Evolutionary conservation across 2,888 invertebrate species (phyloP).

Genomic region (Mythimna vitellina): DNA sequence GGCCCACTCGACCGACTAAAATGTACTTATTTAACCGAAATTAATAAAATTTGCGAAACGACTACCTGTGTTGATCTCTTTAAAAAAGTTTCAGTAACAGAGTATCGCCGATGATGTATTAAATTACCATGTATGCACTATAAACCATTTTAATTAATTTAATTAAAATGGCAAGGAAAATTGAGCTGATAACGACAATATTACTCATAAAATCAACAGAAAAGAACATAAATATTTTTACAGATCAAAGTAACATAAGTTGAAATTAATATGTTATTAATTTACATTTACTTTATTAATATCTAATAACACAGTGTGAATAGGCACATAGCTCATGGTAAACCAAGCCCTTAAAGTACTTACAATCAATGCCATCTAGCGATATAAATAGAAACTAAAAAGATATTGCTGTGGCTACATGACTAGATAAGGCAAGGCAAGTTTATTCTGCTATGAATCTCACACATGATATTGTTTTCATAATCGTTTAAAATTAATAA

Average conservation of each 20-base stretch:
- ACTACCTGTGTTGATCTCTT: slow-evolving; percentile 63
- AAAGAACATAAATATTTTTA: background rate
- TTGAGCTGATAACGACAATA: background rate
- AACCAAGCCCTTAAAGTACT: background rate
- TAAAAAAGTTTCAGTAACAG: slow-evolving; percentile 29
- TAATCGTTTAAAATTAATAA: slow-evolving; percentile 77
- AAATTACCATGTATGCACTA: background rate
- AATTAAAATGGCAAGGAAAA: background rate
- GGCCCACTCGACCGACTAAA: slow-evolving; percentile 69
- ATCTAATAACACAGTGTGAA: background rate
- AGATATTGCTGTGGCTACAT: background rate
- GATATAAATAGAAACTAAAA: slow-evolving; percentile 30
- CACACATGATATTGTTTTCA: slow-evolving; percentile 25
- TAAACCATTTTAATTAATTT: background rate
- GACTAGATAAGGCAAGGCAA: slow-evolving; percentile 17
- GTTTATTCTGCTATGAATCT: slow-evolving; percentile 14
- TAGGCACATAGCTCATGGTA: background rate
- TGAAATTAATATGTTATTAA: background rate
- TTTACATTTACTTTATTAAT: too few relatives aligned
- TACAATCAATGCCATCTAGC: slow-evolving; percentile 43
- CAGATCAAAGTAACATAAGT: background rate
- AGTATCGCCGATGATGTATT: slow-evolving; percentile 1
- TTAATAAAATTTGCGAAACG: slow-evolving; percentile 49
- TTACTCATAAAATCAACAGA: slow-evolving; percentile 6
- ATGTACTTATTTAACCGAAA: slow-evolving; percentile 58